Conservation (phyloP, 2,888 invertebrate species). For the Fragum sueziense region DNA sequence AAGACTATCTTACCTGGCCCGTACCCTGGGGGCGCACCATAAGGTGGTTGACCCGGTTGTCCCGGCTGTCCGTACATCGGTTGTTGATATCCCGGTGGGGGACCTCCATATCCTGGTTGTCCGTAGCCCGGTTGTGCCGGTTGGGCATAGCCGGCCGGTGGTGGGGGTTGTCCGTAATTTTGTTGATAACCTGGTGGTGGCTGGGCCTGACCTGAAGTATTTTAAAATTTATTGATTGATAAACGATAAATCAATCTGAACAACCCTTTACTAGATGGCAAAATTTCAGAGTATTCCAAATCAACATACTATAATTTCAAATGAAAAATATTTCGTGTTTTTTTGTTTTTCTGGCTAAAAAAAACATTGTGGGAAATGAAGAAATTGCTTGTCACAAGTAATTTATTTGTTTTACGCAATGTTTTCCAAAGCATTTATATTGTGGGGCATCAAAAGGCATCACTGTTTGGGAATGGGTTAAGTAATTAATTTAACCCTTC, state of each 20-base stretch:
- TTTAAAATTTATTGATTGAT: background rate
- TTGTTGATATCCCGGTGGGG: conserved; percentile 31
- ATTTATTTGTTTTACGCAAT: no score
- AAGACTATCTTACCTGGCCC: conserved; percentile 1
- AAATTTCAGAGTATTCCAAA: no score
- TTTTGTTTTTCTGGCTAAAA: no score
- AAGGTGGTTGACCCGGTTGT: no score
- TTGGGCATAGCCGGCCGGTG: conserved; percentile 43
- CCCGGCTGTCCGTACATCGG: conserved; percentile 38
- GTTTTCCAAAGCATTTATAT: no score
- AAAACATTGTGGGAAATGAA: no score
- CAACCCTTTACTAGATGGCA: background rate
- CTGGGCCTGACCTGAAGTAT: conserved; percentile 6
- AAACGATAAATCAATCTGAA: background rate
- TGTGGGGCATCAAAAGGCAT: no score
- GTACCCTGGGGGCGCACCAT: background rate
- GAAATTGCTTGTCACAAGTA: no score
- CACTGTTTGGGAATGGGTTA: no score
- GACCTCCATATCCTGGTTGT: conserved; percentile 41
- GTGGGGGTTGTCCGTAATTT: conserved; percentile 13
- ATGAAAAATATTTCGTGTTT: no score
- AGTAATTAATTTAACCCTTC: no score
- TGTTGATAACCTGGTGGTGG: conserved; percentile 17
- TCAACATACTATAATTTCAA: background rate
- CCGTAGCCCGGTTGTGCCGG: conserved; percentile 42